These are phyloP conservation scores for Rhabdomys pumilio DNA, from an alignment of 2,797 vertebrate species.

Conservation along the genomic window DNA sequence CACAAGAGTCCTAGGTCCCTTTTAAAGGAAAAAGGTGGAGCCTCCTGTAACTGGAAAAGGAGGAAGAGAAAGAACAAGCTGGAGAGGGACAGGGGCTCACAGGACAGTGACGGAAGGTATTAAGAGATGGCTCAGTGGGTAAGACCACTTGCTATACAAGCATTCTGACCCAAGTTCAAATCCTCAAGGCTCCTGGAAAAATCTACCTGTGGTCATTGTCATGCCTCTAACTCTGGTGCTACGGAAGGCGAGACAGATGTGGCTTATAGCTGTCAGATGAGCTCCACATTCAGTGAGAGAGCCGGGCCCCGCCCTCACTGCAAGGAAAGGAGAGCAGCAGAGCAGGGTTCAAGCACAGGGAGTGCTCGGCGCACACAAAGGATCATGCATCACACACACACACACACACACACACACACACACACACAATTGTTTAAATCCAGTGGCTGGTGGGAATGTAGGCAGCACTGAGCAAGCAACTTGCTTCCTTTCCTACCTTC, in stretches of 20 bases:
- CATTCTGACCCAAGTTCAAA: background rate
- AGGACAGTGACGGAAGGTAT: background rate
- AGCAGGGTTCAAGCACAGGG: background rate
- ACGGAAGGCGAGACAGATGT: background rate
- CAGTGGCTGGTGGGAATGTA: accelerated
- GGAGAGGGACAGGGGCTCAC: background rate
- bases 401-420: no score
- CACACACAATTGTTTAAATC: background rate
- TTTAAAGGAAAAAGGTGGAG: background rate
- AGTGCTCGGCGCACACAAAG: background rate
- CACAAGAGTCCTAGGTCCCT: background rate
- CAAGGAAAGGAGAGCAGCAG: background rate
- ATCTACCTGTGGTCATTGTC: background rate
- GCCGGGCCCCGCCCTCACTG: background rate
- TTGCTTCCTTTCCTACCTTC: background rate
- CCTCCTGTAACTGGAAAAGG: background rate
- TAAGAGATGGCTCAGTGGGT: background rate
- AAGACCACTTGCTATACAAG: no score
- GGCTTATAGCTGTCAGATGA: background rate
- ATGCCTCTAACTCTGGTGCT: background rate
- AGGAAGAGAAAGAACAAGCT: background rate
- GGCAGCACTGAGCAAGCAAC: no score
- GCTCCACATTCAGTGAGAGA: background rate
- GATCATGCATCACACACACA: background rate
- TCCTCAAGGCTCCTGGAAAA: background rate